A percentile compares a stretch with the other conserved stretches of the same genome.
These are phyloP conservation scores for Lordiphosa mommai DNA, from an alignment of 1,140 invertebrate genomes.

Conservation along the genomic window DNA sequence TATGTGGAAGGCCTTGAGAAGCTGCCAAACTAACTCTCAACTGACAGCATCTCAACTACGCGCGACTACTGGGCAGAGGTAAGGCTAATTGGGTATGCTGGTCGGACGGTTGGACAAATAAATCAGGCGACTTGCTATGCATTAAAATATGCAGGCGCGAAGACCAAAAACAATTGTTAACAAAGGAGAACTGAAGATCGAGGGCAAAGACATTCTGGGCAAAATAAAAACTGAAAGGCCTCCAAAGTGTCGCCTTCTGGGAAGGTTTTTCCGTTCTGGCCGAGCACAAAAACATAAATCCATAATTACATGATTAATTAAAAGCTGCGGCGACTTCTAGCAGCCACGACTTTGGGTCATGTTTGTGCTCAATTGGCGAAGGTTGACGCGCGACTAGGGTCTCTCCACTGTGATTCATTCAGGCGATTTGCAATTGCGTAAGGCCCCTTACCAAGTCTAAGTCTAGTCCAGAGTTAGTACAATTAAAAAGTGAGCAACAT, in stretches of 20 bases:
- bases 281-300: slow-evolving; percentile 27
- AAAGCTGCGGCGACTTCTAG: slow-evolving; percentile 20
- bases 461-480: slow-evolving; percentile 36
- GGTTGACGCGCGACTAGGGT: slow-evolving; percentile 46
- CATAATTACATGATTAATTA: slow-evolving; percentile 68
- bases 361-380: slow-evolving; percentile 35
- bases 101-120: slow-evolving; percentile 30
- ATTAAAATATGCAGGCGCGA: slow-evolving; percentile 41
- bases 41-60: slow-evolving; percentile 13
- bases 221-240: slow-evolving; percentile 49
- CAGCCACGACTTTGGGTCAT: slow-evolving; percentile 16
- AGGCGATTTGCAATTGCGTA: slow-evolving; percentile 66
- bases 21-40: slow-evolving; percentile 5
- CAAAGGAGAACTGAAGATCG: neutral
- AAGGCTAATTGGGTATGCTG: slow-evolving; percentile 66
- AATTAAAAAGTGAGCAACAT: slow-evolving; percentile 38
- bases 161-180: slow-evolving; percentile 1
- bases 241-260: slow-evolving; percentile 33
- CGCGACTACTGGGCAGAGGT: slow-evolving; percentile 32
- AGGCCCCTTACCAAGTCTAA: slow-evolving; percentile 28
- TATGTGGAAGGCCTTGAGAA: slow-evolving; percentile 61
- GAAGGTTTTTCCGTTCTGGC: slow-evolving; percentile 45
- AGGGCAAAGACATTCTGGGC: slow-evolving; percentile 19
- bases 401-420: slow-evolving; percentile 53
- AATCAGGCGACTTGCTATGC: slow-evolving; percentile 24